Evolutionary conservation across 2,797 vertebrate species (phyloP).

Genomic region (Huso huso): DNA sequence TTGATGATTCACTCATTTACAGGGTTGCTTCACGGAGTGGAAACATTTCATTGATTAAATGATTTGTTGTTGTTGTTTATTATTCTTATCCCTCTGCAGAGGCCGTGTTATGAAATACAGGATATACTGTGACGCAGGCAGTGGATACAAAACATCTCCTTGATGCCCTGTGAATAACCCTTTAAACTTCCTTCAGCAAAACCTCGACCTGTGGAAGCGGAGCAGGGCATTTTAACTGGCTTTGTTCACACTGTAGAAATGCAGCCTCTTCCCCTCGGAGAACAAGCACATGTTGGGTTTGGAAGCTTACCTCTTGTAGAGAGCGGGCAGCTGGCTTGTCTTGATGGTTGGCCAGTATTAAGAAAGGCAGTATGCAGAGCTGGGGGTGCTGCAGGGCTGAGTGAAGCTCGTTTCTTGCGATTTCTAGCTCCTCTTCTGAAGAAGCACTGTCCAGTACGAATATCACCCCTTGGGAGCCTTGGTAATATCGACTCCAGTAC

Average conservation of each 20-base stretch:
- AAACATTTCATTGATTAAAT: slow-evolving; percentile 33
- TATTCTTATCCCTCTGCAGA: slow-evolving; percentile 3
- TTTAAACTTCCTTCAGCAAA: no score
- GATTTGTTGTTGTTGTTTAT: slow-evolving; percentile 16
- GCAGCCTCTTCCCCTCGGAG: no score
- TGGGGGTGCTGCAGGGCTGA: slow-evolving; percentile 93
- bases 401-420: slow-evolving; percentile 89
- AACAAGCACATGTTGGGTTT: slow-evolving; percentile 6
- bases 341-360: slow-evolving; percentile 97
- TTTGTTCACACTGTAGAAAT: background rate
- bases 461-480: slow-evolving; percentile 95
- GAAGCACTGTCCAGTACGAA: slow-evolving; percentile 94
- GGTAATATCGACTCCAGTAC: slow-evolving; percentile 98
- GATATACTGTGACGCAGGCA: background rate
- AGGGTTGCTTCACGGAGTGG: slow-evolving; percentile 27
- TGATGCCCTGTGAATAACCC: background rate
- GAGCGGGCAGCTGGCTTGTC: slow-evolving; percentile 93
- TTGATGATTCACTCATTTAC: slow-evolving; percentile 4
- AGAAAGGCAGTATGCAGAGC: slow-evolving; percentile 94
- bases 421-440: slow-evolving; percentile 88
- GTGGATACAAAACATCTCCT: slow-evolving; percentile 13
- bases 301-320: slow-evolving; percentile 77
- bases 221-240: no score
- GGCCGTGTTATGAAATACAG: background rate
- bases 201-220: no score